These are phyloP conservation scores for Sanderia malayensis DNA, from an alignment of 30 jellyfish, hydroid and myxozoan genomes.

Conservation along the genomic window DNA sequence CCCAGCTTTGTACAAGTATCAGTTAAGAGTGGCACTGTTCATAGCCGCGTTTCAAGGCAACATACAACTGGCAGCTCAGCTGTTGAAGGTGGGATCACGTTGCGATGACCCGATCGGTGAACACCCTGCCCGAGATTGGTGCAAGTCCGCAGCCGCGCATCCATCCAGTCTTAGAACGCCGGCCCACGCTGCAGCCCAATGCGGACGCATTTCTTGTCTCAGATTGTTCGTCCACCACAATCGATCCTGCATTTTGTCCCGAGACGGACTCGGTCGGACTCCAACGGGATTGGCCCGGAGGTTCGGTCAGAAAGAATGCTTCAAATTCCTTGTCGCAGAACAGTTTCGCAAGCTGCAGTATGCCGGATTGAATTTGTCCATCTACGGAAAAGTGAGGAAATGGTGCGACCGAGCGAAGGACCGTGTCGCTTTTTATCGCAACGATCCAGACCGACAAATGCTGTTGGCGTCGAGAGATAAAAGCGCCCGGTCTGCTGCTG, in stretches of 20 bases:
- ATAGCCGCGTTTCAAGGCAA: conserved; percentile 64
- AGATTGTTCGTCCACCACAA: conserved; percentile 63
- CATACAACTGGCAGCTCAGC: conserved; percentile 56
- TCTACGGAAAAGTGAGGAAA: conserved; percentile 55
- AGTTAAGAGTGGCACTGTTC: conserved; percentile 70
- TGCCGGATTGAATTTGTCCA: conserved; percentile 51
- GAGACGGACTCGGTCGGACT: conserved; percentile 54
- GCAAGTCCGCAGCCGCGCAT: conserved; percentile 24
- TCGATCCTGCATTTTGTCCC: conserved; percentile 52
- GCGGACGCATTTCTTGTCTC: conserved; percentile 49
- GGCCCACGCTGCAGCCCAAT: conserved; percentile 69
- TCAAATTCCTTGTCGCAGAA: conserved; percentile 47
- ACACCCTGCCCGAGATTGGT: conserved; percentile 70
- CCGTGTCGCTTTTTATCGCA: conserved; percentile 48
- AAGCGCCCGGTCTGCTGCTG: conserved; percentile 48
- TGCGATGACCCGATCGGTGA: conserved; percentile 69
- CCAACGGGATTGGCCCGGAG: conserved; percentile 65
- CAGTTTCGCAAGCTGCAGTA: conserved; percentile 48
- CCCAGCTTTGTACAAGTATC: conserved; percentile 62
- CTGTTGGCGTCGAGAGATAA: conserved; percentile 28
- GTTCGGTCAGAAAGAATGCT: conserved; percentile 53
- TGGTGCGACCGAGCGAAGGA: conserved; percentile 74
- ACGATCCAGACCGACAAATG: conserved; percentile 40
- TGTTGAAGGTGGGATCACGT: conserved; percentile 68
- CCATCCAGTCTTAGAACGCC: conserved; percentile 57